Evolutionary conservation across 2,888 invertebrate genomes (phyloP).

Genomic region (Chrysotoxum bicinctum): DNA sequence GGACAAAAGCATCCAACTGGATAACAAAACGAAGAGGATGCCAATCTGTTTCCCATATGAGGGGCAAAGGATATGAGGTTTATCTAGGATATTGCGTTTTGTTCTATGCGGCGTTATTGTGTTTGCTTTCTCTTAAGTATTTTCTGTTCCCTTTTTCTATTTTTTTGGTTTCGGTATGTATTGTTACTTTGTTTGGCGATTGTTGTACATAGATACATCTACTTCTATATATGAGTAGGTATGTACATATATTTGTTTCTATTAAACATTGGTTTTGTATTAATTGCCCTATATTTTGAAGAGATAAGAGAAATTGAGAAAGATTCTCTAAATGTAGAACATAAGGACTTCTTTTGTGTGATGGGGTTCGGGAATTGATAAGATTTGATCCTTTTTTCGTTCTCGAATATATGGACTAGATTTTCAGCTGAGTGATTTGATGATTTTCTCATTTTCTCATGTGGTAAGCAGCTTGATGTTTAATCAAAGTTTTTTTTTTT

Average conservation of each 20-base stretch:
- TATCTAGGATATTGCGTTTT: constrained; percentile 67
- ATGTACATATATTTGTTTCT: constrained; percentile 22
- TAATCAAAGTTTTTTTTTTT: constrained; percentile 16
- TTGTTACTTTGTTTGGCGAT: constrained; percentile 62
- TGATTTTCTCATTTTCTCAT: neutral
- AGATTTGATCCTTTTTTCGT: constrained; percentile 34
- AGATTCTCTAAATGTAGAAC: constrained; percentile 26
- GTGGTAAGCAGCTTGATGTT: neutral
- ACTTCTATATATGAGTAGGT: neutral
- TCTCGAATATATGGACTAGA: constrained; percentile 26
- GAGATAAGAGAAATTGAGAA: constrained; percentile 13
- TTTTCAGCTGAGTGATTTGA: constrained; percentile 35
- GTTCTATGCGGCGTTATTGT: constrained; percentile 66
- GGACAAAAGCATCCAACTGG: constrained; percentile 63
- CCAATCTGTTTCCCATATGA: constrained; percentile 43
- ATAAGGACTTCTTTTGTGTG: constrained; percentile 48
- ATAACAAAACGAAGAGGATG: constrained; percentile 34
- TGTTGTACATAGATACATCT: constrained; percentile 19
- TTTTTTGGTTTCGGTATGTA: constrained; percentile 22
- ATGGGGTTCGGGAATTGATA: constrained; percentile 1
- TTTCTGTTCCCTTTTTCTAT: constrained; percentile 44
- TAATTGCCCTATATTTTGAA: constrained; percentile 61
- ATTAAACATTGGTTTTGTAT: constrained; percentile 68
- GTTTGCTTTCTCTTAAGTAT: constrained; percentile 70
- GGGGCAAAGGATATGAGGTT: constrained; percentile 18